phyloP scores from a whole-genome alignment of 1,140 invertebrate species.

The Dendrolimus kikuchii region DNA sequence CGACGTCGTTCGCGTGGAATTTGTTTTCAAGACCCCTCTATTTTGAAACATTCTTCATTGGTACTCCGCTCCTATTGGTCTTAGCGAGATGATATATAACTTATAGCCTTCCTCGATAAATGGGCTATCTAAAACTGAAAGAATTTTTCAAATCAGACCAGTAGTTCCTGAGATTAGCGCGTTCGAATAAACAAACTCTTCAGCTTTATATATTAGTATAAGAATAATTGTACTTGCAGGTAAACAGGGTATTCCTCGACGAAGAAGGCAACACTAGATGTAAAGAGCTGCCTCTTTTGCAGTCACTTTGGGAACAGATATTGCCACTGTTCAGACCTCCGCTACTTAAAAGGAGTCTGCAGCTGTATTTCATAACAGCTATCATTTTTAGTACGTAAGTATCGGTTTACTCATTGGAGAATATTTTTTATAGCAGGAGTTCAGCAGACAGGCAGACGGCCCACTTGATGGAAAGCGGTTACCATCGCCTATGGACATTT shows the following conservation, averaged over 20 bases:
- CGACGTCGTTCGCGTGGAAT: background rate
- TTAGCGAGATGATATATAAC: too few species aligned
- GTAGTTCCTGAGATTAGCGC: too few species aligned
- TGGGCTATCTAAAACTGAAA: too few species aligned
- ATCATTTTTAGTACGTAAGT: constrained; percentile 31
- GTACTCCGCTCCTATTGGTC: too few species aligned
- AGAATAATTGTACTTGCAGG: constrained; percentile 11
- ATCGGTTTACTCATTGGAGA: background rate
- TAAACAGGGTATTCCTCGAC: constrained; percentile 20
- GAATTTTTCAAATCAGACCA: too few species aligned
- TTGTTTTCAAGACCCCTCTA: too few species aligned
- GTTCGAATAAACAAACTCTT: too few species aligned
- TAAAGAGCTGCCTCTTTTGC: constrained; percentile 14
- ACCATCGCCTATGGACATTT: too few species aligned
- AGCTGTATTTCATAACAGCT: constrained; percentile 28
- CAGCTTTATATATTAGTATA: background rate
- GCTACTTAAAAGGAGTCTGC: constrained; percentile 20
- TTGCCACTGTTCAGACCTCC: constrained; percentile 27
- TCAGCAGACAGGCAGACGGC: too few species aligned
- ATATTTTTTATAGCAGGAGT: too few species aligned
- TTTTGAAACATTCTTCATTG: background rate
- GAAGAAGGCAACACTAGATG: constrained; percentile 21
- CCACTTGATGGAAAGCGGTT: too few species aligned
- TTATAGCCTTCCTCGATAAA: too few species aligned
- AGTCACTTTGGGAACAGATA: constrained; percentile 27